These are phyloP conservation scores for Hyperoplus immaculatus DNA, from an alignment of 2,797 vertebrate species.

Conservation along the genomic window DNA sequence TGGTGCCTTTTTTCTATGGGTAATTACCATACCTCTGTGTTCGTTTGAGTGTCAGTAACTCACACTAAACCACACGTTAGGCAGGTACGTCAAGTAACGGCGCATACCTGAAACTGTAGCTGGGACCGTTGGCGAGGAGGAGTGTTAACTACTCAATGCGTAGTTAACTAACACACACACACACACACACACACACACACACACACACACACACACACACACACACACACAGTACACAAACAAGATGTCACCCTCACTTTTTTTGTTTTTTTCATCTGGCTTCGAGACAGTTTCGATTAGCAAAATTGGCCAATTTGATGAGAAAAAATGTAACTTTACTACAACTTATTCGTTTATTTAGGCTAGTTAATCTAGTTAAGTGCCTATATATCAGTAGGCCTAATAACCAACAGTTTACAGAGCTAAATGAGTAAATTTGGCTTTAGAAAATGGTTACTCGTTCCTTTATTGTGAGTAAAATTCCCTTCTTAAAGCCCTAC, in stretches of 20 bases:
- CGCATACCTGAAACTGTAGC: slow-evolving; percentile 69
- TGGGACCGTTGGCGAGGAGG: slow-evolving; percentile 55
- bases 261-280: too few relatives aligned
- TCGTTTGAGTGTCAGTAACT: slow-evolving; percentile 15
- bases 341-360: neutral
- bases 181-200: neutral
- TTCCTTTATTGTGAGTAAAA: slow-evolving; percentile 5
- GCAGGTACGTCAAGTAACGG: slow-evolving; percentile 82
- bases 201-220: too few relatives aligned
- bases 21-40: slow-evolving; percentile 66
- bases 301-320: too few relatives aligned
- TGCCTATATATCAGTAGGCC: too few relatives aligned
- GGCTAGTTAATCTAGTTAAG: too few relatives aligned
- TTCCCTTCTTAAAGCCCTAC: neutral
- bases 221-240: too few relatives aligned
- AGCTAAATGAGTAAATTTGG: neutral
- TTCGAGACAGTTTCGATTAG: too few relatives aligned
- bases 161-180: slow-evolving; percentile 29
- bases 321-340: neutral
- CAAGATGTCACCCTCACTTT: too few relatives aligned
- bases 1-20: slow-evolving; percentile 31
- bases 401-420: neutral
- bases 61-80: slow-evolving; percentile 59
- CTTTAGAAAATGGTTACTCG: too few relatives aligned
- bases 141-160: slow-evolving; percentile 8